Conservation (phyloP, 2,888 invertebrate species). For the Junonia oenone region DNA sequence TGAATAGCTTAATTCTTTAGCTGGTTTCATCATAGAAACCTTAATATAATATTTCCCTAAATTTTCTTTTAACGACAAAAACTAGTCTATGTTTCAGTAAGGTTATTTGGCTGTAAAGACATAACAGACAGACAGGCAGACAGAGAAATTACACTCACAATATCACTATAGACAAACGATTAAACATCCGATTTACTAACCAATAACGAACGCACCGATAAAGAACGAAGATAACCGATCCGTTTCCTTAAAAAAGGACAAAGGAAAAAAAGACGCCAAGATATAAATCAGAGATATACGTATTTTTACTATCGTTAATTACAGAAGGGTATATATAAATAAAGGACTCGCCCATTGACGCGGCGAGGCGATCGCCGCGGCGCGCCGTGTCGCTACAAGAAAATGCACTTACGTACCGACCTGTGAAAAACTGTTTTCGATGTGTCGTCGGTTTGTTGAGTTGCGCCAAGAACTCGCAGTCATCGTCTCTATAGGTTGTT, state of each 20-base stretch:
- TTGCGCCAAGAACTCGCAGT: conserved; percentile 66
- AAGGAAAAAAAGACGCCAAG: conserved; percentile 51
- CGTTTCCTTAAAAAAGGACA: conserved; percentile 32
- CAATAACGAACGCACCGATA: conserved; percentile 29
- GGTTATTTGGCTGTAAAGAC: too few relatives aligned
- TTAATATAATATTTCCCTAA: too few relatives aligned
- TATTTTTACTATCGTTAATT: conserved; percentile 74
- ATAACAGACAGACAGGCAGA: too few relatives aligned
- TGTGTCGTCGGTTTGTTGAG: conserved; percentile 68
- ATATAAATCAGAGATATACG: conserved; percentile 64
- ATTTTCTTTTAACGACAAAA: too few relatives aligned
- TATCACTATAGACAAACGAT: neutral
- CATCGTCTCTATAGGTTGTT: conserved; percentile 58
- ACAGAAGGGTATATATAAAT: conserved; percentile 74
- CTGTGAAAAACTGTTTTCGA: conserved; percentile 69
- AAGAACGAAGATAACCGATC: conserved; percentile 45
- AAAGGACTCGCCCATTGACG: conserved; percentile 68
- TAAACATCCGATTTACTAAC: conserved; percentile 7
- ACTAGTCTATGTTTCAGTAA: too few relatives aligned
- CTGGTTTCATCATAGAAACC: too few relatives aligned
- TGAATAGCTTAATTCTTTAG: too few relatives aligned
- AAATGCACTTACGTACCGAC: conserved; percentile 79
- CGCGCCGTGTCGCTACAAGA: conserved; percentile 75
- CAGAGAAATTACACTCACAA: too few relatives aligned
- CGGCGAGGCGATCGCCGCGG: conserved; percentile 63